Conservation (phyloP, 2,113 vertebrate species). For the Conger conger region DNA sequence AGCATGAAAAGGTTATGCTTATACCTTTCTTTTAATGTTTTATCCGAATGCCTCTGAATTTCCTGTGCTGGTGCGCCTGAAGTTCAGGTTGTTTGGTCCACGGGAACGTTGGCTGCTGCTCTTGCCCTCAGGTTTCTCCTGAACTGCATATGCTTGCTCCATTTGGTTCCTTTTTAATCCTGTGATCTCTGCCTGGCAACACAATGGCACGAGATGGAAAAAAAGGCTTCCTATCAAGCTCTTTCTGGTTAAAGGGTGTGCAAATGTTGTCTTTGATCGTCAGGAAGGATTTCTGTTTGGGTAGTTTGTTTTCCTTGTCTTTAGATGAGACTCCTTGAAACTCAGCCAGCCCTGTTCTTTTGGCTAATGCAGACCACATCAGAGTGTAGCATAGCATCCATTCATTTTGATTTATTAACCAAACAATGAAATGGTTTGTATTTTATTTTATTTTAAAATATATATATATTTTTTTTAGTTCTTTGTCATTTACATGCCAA, state of each 20-base stretch:
- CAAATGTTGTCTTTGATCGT: not conserved
- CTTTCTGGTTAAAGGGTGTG: not conserved
- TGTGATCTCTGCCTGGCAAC: not conserved
- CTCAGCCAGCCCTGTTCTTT: constrained; percentile 7
- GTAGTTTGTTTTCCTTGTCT: not conserved
- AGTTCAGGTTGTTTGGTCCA: not conserved
- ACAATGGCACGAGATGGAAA: too few relatives aligned
- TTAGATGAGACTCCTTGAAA: not conserved
- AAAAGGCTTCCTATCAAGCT: not conserved
- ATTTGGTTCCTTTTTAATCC: not conserved
- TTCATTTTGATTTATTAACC: not conserved
- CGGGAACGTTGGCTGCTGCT: not conserved
- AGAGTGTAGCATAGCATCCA: not conserved
- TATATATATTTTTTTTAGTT: too few relatives aligned
- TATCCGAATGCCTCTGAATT: too few relatives aligned
- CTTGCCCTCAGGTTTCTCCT: not conserved
- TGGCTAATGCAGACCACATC: not conserved
- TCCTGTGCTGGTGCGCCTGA: not conserved
- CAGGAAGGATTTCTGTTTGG: not conserved
- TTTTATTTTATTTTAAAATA: too few relatives aligned
- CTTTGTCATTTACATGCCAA: not conserved
- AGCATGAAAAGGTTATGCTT: too few relatives aligned
- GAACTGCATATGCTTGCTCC: not conserved
- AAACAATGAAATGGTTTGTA: not conserved
- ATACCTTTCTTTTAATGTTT: not conserved